A percentile compares a stretch with the other conserved stretches of the same genome.
Conservation (phyloP, 2,797 vertebrate genomes). For the Sebastes oblongus region DNA sequence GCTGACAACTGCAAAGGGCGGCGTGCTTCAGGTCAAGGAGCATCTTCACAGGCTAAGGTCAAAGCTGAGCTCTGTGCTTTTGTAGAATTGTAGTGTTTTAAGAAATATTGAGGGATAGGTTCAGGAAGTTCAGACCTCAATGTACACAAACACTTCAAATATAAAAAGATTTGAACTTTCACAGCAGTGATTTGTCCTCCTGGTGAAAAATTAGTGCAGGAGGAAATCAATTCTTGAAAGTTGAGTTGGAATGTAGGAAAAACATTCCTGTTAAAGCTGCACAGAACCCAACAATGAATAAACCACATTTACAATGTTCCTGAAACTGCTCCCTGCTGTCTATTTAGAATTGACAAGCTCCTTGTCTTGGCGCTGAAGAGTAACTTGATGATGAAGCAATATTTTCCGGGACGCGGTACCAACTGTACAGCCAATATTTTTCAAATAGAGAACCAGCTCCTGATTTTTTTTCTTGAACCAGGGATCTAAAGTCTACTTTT, state of each 20-base stretch:
- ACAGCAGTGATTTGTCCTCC: slow-evolving; percentile 5
- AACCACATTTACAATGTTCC: slow-evolving; percentile 63
- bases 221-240: slow-evolving; percentile 14
- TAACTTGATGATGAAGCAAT: slow-evolving; percentile 66
- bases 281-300: slow-evolving; percentile 45
- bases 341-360: slow-evolving; percentile 59
- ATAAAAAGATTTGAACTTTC: background rate
- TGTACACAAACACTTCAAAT: background rate
- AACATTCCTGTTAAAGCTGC: slow-evolving; percentile 50
- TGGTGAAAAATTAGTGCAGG: background rate
- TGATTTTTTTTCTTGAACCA: slow-evolving; percentile 45
- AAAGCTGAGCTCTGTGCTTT: background rate
- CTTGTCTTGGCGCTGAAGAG: slow-evolving; percentile 49
- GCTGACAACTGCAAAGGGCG: slow-evolving; percentile 31
- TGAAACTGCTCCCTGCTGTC: slow-evolving; percentile 54
- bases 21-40: slow-evolving; percentile 33
- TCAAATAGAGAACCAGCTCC: slow-evolving; percentile 49
- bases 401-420: slow-evolving; percentile 74
- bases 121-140: background rate
- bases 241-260: slow-evolving; percentile 47
- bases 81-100: background rate
- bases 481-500: slow-evolving; percentile 72
- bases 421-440: slow-evolving; percentile 66
- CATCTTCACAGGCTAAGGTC: slow-evolving; percentile 21
- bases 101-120: background rate